Base-by-base conservation (phyloP, 2,113 vertebrate species). In the Haemorhous mexicanus region DNA sequence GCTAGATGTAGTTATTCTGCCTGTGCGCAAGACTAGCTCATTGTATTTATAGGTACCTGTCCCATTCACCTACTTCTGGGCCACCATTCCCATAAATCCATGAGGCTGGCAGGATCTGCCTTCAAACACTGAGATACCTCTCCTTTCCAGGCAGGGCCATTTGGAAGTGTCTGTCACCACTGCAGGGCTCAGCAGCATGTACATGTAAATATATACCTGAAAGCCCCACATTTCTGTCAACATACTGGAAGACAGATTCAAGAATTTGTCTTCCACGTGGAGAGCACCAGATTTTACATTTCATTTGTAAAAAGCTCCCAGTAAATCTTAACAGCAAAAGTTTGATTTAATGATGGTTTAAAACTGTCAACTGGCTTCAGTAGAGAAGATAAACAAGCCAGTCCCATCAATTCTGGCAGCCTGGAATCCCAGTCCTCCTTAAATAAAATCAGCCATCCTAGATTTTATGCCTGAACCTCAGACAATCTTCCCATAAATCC, bases 321-420 rank as follows among this genome's bases (percentile, higher is more conserved):
- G 50, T 91, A 88, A 95, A 91, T 88, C 82, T 91, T 69, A 91
- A 58, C 4, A 22, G 75, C 61, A 64, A 46, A 90, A 33, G 30
- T 78, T 72, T 94, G 83, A 95, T 90, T 94, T 95, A 94, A 82
- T 75, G 85, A 52, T 30, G 50, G 82, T 90, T 94, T 94, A 86
- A 93, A 96, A 74, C 47, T 77, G 67, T 92, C 84, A 93, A n/a
- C 68, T 92, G 83, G 55, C 79, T 96, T 92, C 72, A 80, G 82
- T 10, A 92, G 61, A 67, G 43, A 90, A 93, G 94, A 93, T 80
- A 46, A 8, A 77, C 33, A 84, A 84, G 76, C 30, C 56, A 63
- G 55, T 27, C 52, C 61, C 78, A 93, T 33, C 4, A 26, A 16
- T 88, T 81, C 82, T 78, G 52, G 68, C 90, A 77, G 79, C 27